Conservation (phyloP, 2,797 vertebrate species). For the Choloepus didactylus region DNA sequence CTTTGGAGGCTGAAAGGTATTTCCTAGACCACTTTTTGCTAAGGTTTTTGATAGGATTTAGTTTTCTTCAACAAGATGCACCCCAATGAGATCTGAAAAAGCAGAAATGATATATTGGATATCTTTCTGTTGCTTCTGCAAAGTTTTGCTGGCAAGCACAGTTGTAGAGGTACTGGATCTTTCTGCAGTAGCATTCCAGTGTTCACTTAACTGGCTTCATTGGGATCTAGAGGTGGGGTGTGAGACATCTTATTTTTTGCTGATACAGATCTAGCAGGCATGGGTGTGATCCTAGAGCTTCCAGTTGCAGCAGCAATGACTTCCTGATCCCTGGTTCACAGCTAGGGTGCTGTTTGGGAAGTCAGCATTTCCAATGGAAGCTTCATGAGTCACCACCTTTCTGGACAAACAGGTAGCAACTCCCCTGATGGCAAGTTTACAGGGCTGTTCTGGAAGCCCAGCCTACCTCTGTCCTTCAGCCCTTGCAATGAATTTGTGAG, state of each 20-base stretch:
- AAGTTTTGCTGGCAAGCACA: not conserved
- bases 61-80: not conserved
- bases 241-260: not conserved
- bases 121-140: not conserved
- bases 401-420: not conserved
- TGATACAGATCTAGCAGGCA: not conserved
- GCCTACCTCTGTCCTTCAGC: not conserved
- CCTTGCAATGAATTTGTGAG: not conserved
- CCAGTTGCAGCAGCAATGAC: not conserved
- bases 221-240: not conserved
- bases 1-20: not conserved
- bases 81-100: constrained; percentile 26
- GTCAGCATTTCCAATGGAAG: not conserved
- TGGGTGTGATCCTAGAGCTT: not conserved
- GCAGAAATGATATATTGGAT: not conserved
- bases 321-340: not conserved
- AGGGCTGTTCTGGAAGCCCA: not conserved
- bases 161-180: not conserved
- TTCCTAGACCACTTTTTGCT: not conserved
- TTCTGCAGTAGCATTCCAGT: not conserved
- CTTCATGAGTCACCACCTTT: not conserved
- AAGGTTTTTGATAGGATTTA: not conserved
- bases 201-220: not conserved
- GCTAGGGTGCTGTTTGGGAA: not conserved
- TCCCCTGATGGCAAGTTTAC: not conserved